Conservation (phyloP, 1,140 invertebrate species). For the Danaus plexippus region DNA sequence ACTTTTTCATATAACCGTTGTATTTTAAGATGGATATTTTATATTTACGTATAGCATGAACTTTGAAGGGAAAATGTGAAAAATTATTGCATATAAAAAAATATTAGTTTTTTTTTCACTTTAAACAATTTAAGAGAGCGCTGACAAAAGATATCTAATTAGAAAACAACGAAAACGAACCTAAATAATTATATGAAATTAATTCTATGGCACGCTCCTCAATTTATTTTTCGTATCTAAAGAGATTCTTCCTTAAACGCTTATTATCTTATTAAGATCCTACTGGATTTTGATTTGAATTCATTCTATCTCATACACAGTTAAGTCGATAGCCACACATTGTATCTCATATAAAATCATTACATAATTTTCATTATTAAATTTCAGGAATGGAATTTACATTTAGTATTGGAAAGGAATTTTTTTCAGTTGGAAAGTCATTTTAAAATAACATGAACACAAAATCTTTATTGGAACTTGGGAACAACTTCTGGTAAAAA, state of each 20-base stretch:
- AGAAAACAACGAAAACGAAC: too few relatives aligned
- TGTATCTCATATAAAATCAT: neutral
- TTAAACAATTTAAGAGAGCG: too few relatives aligned
- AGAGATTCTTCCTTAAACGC: neutral
- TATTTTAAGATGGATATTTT: neutral
- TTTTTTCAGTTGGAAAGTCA: too few relatives aligned
- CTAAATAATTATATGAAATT: neutral
- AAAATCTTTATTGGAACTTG: too few relatives aligned
- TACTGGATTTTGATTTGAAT: conserved; percentile 3
- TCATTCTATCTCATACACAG: neutral
- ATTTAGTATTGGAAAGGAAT: too few relatives aligned
- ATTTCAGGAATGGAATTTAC: too few relatives aligned
- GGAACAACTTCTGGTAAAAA: too few relatives aligned
- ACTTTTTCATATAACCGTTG: too few relatives aligned
- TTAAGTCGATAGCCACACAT: neutral
- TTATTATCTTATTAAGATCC: conserved; percentile 6
- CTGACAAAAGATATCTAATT: too few relatives aligned
- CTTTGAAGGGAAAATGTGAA: neutral
- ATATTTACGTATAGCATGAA: neutral
- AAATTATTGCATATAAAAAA: neutral
- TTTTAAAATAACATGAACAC: too few relatives aligned
- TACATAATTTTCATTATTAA: conserved; percentile 1
- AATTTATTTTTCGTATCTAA: conserved; percentile 8
- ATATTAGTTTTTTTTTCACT: neutral
- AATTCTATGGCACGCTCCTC: conserved; percentile 10